These are phyloP conservation scores for Aphelinus atriplicis DNA, from an alignment of 1,140 invertebrate genomes.

Conservation along the genomic window DNA sequence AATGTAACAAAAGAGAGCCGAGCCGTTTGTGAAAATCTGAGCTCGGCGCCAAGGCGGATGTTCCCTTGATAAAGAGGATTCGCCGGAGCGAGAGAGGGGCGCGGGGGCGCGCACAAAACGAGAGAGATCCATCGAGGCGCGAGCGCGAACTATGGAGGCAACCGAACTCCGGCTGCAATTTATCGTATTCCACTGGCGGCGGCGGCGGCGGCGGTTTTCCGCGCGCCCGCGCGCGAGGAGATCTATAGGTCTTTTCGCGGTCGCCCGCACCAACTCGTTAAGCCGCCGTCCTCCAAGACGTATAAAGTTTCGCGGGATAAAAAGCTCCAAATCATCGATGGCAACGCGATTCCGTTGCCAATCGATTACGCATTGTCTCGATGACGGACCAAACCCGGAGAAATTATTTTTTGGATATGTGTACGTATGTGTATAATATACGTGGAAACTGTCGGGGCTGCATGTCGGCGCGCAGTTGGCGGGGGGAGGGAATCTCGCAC, in stretches of 20 bases:
- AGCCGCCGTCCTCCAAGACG: not conserved
- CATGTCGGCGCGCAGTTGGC: too few species aligned
- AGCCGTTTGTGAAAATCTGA: slow-evolving; percentile 19
- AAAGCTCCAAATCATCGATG: too few species aligned
- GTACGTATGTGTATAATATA: too few species aligned
- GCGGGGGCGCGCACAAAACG: slow-evolving; percentile 2
- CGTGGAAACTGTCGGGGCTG: too few species aligned
- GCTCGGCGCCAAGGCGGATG: not conserved
- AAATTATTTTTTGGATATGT: not conserved
- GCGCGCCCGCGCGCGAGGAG: not conserved
- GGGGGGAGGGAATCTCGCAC: too few species aligned
- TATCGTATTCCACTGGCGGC: slow-evolving; percentile 26
- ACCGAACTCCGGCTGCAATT: slow-evolving; percentile 31
- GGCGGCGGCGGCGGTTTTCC: slow-evolving; percentile 24
- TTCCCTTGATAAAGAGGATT: slow-evolving; percentile 24
- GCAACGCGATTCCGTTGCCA: too few species aligned
- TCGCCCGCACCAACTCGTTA: slow-evolving; percentile 29
- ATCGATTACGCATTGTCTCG: too few species aligned
- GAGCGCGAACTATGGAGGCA: slow-evolving; percentile 31
- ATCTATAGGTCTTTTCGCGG: slow-evolving; percentile 27
- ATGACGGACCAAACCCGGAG: not conserved
- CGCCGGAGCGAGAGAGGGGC: slow-evolving; percentile 12
- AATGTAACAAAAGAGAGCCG: too few species aligned
- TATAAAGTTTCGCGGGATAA: not conserved
- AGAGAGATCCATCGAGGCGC: slow-evolving; percentile 38